Evolutionary conservation across 2,888 invertebrate genomes (phyloP), one percentile per base, ranked within the genome.

Genomic region (Stegana nigrithorax): DNA sequence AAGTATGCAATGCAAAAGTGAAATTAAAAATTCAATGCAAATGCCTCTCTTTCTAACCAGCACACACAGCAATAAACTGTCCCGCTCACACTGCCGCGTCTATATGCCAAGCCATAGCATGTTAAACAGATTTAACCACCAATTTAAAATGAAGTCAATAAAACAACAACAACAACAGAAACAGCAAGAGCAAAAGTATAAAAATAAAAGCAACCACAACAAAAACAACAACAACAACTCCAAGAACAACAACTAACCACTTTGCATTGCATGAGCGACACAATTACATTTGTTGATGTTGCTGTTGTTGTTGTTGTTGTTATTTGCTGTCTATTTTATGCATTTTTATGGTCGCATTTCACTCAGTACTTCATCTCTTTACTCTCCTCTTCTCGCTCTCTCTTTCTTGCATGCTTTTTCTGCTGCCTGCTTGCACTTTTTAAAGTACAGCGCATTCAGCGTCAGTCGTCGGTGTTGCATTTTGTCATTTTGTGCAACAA

Each of bases 41-140:
- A 80, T 70, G 36, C 8, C 36, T 36, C 4, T 36, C 36, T 36
- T n/a, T n/a, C 39, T 39, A 17, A 5, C 39, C n/a, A n/a, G n/a
- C n/a, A n/a, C n/a, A n/a, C n/a, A n/a, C n/a, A n/a, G n/a, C n/a
- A n/a, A n/a, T n/a, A n/a, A n/a, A 42, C 42, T 42, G 17, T 4
- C 42, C n/a, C 42, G 12, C 42, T 42, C 42, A 19, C 14, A n/a
- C n/a, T n/a, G n/a, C n/a, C 42, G 55, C 59, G 67, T 64, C 60
- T 67, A 58, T 60, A 51, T 67, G 70, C 14, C 39, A 79, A 72
- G 73, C 75, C 80, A 69, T 76, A 80, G 73, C 76, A 76, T 78
- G 80, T 80, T 78, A 78, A 80, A 78, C 80, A 71, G 76, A 80
- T 76, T 76, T 76, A 80, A 76, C 80, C 80, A 74, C 78, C 76